Percentiles rank a stretch among this genome's conserved stretches.
phyloP scores from a whole-genome alignment of 2,888 invertebrate species.

The Odontomyia ornata region DNA sequence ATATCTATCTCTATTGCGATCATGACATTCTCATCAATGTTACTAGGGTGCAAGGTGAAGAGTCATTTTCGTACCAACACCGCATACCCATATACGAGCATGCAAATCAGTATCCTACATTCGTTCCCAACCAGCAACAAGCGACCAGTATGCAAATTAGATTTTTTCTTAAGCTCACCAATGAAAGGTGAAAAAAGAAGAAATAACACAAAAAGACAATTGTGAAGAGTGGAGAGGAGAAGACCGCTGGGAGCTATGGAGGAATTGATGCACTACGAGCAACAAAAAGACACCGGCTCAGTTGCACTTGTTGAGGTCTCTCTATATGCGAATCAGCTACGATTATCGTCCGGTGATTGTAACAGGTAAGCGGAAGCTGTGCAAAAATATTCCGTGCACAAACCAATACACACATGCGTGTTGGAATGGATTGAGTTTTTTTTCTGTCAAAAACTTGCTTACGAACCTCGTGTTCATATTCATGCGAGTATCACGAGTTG shows the following conservation, averaged over 20 bases:
- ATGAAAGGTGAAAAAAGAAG: background rate
- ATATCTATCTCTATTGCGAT: constrained; percentile 11
- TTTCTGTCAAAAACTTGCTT: background rate
- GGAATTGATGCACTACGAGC: background rate
- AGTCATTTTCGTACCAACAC: constrained; percentile 20
- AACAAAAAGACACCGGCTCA: background rate
- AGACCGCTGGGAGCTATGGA: background rate
- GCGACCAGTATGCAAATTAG: constrained; percentile 39
- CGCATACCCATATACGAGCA: background rate
- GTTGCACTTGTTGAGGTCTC: constrained; percentile 40
- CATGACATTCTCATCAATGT: constrained; percentile 37
- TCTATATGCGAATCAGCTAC: constrained; percentile 34
- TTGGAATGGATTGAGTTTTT: background rate
- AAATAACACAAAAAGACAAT: background rate
- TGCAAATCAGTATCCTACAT: background rate
- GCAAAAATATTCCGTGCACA: constrained; percentile 24
- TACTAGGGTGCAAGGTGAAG: constrained; percentile 43
- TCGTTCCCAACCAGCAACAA: background rate
- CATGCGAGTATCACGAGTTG: background rate
- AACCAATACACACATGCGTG: background rate
- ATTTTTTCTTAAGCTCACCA: constrained; percentile 10
- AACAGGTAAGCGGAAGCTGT: constrained; percentile 44
- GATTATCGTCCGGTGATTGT: constrained; percentile 42
- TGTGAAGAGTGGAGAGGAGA: background rate
- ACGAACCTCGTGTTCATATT: background rate